A percentile compares a stretch with the other conserved stretches of the same genome.
Evolutionary conservation across 2,113 vertebrate genomes (phyloP).

Genomic region (Capreolus pygargus): DNA sequence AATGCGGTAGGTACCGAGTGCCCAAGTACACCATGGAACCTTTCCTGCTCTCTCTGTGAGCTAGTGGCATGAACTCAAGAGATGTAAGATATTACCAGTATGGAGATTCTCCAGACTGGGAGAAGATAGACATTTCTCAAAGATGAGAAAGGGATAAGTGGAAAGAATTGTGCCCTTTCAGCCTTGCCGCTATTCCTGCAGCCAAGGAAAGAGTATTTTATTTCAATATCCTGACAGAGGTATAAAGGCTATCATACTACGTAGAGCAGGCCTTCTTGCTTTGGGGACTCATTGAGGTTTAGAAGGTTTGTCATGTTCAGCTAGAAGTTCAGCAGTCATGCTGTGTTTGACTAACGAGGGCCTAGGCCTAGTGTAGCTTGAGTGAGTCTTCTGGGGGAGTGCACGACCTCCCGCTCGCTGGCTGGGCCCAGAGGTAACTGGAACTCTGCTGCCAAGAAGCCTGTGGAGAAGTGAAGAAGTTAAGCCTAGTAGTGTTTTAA

Average conservation of each 20-base stretch:
- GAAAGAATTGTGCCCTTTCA: neutral
- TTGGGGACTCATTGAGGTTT: neutral
- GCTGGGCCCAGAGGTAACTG: neutral
- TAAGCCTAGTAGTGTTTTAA: neutral
- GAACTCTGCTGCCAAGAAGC: neutral
- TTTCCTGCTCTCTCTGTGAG: neutral
- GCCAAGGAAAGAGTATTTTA: neutral
- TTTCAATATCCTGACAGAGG: neutral
- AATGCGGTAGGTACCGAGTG: neutral
- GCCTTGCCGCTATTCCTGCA: neutral
- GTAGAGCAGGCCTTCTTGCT: neutral
- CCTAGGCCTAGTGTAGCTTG: neutral
- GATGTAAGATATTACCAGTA: neutral
- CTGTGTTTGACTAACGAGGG: neutral
- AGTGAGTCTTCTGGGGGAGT: neutral
- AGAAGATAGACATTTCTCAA: neutral
- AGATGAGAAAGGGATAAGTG: neutral
- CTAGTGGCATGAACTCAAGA: neutral
- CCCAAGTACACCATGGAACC: neutral
- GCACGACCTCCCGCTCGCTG: accelerated
- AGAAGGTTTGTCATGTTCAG: neutral
- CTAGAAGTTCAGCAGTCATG: neutral
- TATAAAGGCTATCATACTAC: neutral
- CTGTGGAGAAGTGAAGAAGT: neutral
- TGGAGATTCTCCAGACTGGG: neutral